Evolutionary conservation across 1,140 invertebrate genomes (phyloP).

Genomic region (Drosophila persimilis): DNA sequence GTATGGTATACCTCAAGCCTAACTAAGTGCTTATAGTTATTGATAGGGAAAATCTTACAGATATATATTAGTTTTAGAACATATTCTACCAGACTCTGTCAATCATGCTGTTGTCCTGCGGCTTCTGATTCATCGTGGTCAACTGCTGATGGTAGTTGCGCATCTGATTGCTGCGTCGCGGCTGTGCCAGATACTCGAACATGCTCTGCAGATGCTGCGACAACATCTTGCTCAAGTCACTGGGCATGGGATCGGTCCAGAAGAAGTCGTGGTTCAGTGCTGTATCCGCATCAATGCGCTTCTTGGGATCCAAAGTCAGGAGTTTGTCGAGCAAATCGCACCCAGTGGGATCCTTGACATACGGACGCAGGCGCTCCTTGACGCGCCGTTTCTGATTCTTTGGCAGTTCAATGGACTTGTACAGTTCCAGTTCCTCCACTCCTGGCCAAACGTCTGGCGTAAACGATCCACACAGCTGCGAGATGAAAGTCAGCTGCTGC

Average conservation of each 20-base stretch:
- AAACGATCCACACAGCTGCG: constrained; percentile 98
- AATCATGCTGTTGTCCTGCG: constrained; percentile 82
- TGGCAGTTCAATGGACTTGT: constrained; percentile 94
- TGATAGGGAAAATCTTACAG: constrained; percentile 18
- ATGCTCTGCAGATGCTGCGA: constrained; percentile 97
- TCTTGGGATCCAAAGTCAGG: constrained; percentile 94
- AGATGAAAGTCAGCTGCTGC: constrained; percentile 97
- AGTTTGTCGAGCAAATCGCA: constrained; percentile 97
- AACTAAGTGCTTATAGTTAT: constrained; percentile 7
- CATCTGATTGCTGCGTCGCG: constrained; percentile 88
- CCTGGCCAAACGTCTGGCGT: constrained; percentile 97
- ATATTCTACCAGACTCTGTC: constrained; percentile 78
- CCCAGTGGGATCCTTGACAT: constrained; percentile 95
- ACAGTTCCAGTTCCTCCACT: constrained; percentile 96
- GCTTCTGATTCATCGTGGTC: constrained; percentile 77
- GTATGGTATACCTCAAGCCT: constrained; percentile 1
- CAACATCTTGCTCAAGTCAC: constrained; percentile 95
- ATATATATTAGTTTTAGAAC: constrained; percentile 20
- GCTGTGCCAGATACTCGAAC: constrained; percentile 97
- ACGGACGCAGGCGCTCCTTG: constrained; percentile 95
- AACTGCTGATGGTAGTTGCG: constrained; percentile 87
- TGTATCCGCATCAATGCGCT: constrained; percentile 95
- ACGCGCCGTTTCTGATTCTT: constrained; percentile 96
- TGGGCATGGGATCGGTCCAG: constrained; percentile 98
- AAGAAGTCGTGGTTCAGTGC: constrained; percentile 99